Evolutionary conservation across 2,113 vertebrate genomes (phyloP).

Genomic region (Istiophorus platypterus): DNA sequence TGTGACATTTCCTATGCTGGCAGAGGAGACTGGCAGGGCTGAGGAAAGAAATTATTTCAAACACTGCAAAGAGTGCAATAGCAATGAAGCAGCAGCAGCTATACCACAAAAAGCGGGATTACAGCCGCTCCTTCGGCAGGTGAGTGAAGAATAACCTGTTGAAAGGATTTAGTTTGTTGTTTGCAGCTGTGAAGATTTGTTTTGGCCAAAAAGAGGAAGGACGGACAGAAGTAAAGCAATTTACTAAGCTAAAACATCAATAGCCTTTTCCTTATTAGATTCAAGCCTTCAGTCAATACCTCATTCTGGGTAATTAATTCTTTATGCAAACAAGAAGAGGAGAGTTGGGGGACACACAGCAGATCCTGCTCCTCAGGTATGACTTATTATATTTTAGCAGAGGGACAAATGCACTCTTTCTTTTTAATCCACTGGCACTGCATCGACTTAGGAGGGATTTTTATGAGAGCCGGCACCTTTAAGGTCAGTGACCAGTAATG

Average conservation of each 20-base stretch:
- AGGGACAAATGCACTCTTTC: background rate
- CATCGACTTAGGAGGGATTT: conserved; percentile 38
- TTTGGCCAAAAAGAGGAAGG: background rate
- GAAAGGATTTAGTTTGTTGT: background rate
- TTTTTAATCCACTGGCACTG: conserved; percentile 17
- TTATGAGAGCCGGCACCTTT: conserved; percentile 40
- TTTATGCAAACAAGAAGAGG: conserved; percentile 44
- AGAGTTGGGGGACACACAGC: conserved; percentile 5
- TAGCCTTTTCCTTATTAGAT: conserved; percentile 57
- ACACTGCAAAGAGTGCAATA: conserved; percentile 26
- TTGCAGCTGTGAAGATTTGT: conserved; percentile 1
- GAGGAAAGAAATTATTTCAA: conserved; percentile 48
- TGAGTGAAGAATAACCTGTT: conserved; percentile 28
- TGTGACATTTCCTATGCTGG: conserved; percentile 53
- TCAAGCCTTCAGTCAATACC: conserved; percentile 53
- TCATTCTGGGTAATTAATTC: conserved; percentile 54
- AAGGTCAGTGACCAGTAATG: conserved; percentile 31
- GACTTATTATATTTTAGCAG: conserved; percentile 24
- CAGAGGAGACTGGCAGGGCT: conserved; percentile 12
- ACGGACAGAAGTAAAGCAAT: background rate
- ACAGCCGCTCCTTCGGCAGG: conserved; percentile 4
- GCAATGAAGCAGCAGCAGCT: conserved; percentile 31
- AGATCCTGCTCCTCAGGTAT: conserved; percentile 29
- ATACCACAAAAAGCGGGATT: conserved; percentile 38
- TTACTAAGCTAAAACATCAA: conserved; percentile 48